phyloP scores from a whole-genome alignment of 2,888 invertebrate species.

The Penaeus monodon region DNA sequence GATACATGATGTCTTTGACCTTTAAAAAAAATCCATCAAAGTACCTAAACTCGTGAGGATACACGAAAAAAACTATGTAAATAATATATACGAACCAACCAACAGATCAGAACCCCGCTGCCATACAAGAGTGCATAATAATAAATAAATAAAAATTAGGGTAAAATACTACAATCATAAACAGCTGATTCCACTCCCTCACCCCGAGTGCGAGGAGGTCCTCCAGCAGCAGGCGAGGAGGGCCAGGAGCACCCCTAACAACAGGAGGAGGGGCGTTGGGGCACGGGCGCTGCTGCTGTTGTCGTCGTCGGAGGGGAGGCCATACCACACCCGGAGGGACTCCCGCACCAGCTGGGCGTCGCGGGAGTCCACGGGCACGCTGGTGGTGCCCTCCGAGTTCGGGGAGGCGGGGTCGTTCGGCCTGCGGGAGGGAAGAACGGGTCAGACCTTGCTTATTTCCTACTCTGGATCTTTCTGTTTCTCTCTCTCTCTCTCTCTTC shows the following conservation, averaged over 20 bases:
- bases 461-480: neutral
- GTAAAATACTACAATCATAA: neutral
- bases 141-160: too few species aligned
- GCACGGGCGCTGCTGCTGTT: neutral
- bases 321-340: constrained; percentile 63
- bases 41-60: too few species aligned
- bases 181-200: neutral
- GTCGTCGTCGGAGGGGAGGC: constrained; percentile 41
- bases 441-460: neutral
- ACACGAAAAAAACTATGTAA: too few species aligned
- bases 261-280: neutral
- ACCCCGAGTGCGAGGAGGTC: neutral
- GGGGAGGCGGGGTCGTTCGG: constrained; percentile 39
- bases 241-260: neutral
- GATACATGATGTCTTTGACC: too few species aligned
- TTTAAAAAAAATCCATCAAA: too few species aligned
- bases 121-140: too few species aligned
- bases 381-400: constrained; percentile 41
- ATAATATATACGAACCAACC: too few species aligned
- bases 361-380: constrained; percentile 38
- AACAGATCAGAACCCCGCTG: too few species aligned
- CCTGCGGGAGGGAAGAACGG: neutral
- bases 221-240: constrained; percentile 9
- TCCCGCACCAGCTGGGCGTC: constrained; percentile 60
- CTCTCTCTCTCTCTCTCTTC: neutral